A percentile compares a stretch with the other conserved stretches of the same genome.
phyloP scores from a whole-genome alignment of 2,888 invertebrate species.

The Caenorhabditis parvicauda region DNA sequence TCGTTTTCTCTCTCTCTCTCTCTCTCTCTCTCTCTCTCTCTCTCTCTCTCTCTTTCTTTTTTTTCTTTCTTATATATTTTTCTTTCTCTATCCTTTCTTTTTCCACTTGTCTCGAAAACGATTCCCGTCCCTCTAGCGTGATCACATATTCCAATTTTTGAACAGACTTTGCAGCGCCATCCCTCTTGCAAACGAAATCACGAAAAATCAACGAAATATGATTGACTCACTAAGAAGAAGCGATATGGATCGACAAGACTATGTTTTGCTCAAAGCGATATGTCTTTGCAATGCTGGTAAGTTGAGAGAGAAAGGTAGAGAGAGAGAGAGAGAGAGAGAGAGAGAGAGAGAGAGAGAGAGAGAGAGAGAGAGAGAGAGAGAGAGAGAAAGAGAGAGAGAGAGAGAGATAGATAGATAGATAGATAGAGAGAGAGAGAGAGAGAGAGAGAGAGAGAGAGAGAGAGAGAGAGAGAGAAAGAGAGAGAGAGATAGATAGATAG shows the following conservation, averaged over 20 bases:
- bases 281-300: constrained; percentile 39
- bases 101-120: no score
- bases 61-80: no score
- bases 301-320: neutral
- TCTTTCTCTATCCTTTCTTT: no score
- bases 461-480: no score
- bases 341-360: neutral
- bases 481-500: no score
- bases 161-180: no score
- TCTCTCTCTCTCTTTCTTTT: no score
- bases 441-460: neutral
- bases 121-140: no score
- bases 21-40: no score
- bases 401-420: neutral
- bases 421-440: neutral
- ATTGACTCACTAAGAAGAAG: constrained; percentile 12
- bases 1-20: no score
- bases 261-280: constrained; percentile 40
- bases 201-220: constrained; percentile 5
- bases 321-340: neutral
- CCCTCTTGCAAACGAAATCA: neutral
- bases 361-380: neutral
- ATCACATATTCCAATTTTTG: no score
- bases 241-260: constrained; percentile 30
- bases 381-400: no score